Conservation (phyloP, 2,113 vertebrate genomes). For the Murina feae region DNA sequence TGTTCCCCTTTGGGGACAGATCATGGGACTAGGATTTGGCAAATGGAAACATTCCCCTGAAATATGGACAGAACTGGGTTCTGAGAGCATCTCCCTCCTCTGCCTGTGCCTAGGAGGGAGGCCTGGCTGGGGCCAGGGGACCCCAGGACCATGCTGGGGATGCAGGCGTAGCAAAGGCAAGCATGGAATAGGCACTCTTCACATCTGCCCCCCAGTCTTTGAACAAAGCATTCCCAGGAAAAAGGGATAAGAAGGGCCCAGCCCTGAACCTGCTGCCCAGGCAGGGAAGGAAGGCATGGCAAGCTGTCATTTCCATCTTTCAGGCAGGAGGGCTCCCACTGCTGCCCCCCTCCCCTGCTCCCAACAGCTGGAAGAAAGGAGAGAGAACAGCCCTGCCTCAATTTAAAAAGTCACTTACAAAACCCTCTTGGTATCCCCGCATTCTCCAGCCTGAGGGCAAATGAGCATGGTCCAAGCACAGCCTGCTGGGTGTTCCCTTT, state of each 20-base stretch:
- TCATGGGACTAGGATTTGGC: constrained; percentile 60
- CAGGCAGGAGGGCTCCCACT: not conserved
- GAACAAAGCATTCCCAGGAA: constrained; percentile 62
- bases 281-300: constrained; percentile 20
- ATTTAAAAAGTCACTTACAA: constrained; percentile 44
- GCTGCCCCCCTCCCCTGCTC: not conserved
- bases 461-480: not conserved
- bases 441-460: constrained; percentile 25
- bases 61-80: constrained; percentile 22
- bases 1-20: constrained; percentile 72
- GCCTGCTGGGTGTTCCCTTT: constrained; percentile 52
- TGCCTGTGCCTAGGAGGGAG: constrained; percentile 1
- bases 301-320: constrained; percentile 40
- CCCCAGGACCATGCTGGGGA: constrained; percentile 12
- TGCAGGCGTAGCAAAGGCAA: constrained; percentile 48
- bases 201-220: constrained; percentile 33
- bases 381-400: not conserved
- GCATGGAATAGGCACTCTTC: constrained; percentile 49
- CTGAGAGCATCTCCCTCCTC: not conserved
- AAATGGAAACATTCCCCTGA: constrained; percentile 67
- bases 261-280: constrained; percentile 36
- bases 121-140: not conserved
- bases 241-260: constrained; percentile 50
- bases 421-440: constrained; percentile 47
- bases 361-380: not conserved